Evolutionary conservation across 30 jellyfish, hydroid and myxozoan genomes (phyloP).

Genomic region (Turritopsis rubra): DNA sequence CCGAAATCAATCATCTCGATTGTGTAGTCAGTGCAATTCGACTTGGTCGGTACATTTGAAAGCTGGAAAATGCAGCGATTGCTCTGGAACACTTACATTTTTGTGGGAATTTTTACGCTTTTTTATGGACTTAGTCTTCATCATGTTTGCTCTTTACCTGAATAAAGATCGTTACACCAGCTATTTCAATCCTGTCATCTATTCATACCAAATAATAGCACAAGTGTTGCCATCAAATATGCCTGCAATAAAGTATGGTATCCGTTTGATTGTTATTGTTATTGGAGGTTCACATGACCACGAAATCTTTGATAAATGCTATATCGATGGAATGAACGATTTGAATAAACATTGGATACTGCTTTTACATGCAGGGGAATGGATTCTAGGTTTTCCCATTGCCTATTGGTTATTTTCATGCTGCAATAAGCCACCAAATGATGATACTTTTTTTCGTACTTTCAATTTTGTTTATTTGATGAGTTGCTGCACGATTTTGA

Average conservation of each 20-base stretch:
- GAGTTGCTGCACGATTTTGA: conserved; percentile 1
- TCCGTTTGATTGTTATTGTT: neutral
- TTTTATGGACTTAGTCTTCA: neutral
- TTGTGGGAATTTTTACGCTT: neutral
- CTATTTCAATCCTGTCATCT: conserved; percentile 14
- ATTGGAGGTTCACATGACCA: conserved; percentile 1
- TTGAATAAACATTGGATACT: conserved; percentile 1
- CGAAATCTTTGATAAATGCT: neutral
- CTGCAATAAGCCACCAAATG: neutral
- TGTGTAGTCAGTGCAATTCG: conserved; percentile 18
- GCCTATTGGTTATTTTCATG: neutral
- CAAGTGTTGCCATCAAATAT: conserved; percentile 4
- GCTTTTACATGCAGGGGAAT: neutral
- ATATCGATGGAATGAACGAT: conserved; percentile 21
- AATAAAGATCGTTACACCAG: conserved; percentile 5
- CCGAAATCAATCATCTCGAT: conserved; percentile 15
- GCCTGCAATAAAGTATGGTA: neutral
- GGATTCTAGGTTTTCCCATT: conserved; percentile 5
- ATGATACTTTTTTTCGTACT: conserved; percentile 8
- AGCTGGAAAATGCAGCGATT: conserved; percentile 7
- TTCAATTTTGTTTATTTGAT: neutral
- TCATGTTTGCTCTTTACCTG: neutral
- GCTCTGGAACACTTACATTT: conserved; percentile 6
- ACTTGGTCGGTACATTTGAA: conserved; percentile 9
- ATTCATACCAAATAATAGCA: conserved; percentile 29